Base-by-base conservation (phyloP, 2,888 invertebrate genomes). In the Mesorhabditis spiculigera region DNA sequence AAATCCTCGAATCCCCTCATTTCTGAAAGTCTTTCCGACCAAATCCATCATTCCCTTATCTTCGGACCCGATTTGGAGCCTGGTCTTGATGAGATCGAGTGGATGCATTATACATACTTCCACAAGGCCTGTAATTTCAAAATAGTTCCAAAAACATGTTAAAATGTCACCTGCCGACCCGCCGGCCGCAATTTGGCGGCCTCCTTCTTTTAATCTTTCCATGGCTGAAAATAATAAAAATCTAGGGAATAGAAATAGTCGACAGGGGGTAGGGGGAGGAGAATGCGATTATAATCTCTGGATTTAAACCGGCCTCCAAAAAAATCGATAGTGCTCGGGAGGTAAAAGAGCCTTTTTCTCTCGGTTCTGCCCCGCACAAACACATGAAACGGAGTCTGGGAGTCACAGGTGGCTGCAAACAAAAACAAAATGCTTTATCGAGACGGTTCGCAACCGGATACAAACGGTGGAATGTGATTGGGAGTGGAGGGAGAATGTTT, bases 91-190 rank as follows among this genome's bases (percentile, higher is more conserved):
- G 73, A 95, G 89, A 87, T 95, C 95, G 86, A 95, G 88, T 0
- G 95, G 95, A 88, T 95, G 94, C 95, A 95, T 95, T 67, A 95
- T 91, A 86, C 93, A 93, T 72, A 95, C 93, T 90, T 95, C 81
- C n/a, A 94, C 90, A 87, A 95, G 94, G 63, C 91, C 91, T 89
- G 77, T 43, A 78, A 70, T 50, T 50, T 50, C 10, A n/a, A n/a
- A 50, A 13, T 28, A 28, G 28, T 28, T 28, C 28, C 28, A 28
- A 28, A 28, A 28, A 28, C 3, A 28, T 28, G 28, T 50, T 2
- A 50, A 50, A 50, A 50, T n/a, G 10, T n/a, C n/a, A 50, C 58
- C 58, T 82, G 94, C 94, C 77, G 92, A 93, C 69, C 94, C 94
- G 73, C 94, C 94, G 74, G 94, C 91, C 66, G 91, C 91, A 81